Percentiles rank a stretch among this genome's conserved stretches.
phyloP scores from a whole-genome alignment of 2,113 vertebrate species.

The Siphamia tubifer region DNA sequence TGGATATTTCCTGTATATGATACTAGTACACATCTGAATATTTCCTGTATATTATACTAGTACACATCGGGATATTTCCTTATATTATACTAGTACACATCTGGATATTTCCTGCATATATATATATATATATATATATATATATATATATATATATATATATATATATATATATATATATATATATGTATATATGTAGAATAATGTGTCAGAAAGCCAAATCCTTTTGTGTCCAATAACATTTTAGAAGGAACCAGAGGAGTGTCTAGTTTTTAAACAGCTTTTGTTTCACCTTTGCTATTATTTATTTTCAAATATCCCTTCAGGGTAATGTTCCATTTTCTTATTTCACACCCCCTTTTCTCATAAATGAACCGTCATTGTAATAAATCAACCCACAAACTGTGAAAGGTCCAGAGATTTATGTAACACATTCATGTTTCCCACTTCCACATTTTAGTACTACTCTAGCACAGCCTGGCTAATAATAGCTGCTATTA shows the following conservation, averaged over 20 bases:
- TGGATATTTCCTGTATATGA: no score
- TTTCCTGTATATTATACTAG: no score
- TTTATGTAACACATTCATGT: conserved; percentile 99
- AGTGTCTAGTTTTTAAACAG: conserved; percentile 87
- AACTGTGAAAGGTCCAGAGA: conserved; percentile 99
- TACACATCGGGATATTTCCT: no score
- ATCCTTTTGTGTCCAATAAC: conserved; percentile 74
- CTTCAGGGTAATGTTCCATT: conserved; percentile 99
- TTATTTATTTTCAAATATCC: conserved; percentile 99
- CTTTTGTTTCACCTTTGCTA: conserved; percentile 94
- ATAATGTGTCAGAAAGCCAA: conserved; percentile 18
- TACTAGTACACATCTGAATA: no score
- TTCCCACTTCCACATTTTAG: conserved; percentile 99
- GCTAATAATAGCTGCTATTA: conserved; percentile 99
- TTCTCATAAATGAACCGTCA: conserved; percentile 99
- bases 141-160: no score
- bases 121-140: no score
- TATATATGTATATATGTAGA: no score
- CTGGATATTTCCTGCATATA: no score
- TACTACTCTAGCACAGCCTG: conserved; percentile 97
- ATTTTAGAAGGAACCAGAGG: conserved; percentile 72
- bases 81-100: no score
- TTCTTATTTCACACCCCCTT: conserved; percentile 98
- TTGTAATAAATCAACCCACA: conserved; percentile 98
- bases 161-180: no score